A percentile compares a stretch with the other conserved stretches of the same genome.
These are phyloP conservation scores for Tipula unca DNA, from an alignment of 2,888 invertebrate genomes.

Conservation along the genomic window DNA sequence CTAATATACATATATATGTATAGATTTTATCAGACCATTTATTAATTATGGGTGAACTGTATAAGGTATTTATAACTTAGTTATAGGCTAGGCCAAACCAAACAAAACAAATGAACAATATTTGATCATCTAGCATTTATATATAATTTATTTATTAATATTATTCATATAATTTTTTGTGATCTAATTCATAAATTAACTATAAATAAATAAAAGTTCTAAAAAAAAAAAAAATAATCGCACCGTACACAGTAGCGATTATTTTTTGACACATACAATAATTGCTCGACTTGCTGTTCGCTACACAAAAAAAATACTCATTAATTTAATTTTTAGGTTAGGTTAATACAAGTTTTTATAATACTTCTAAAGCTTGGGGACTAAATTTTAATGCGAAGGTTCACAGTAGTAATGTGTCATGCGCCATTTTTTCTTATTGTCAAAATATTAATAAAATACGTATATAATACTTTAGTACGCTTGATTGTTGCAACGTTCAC, in stretches of 20 bases:
- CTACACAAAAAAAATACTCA: not conserved
- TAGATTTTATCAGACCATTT: not conserved
- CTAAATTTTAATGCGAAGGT: not conserved
- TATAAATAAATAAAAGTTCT: not conserved
- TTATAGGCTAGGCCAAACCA: not conserved
- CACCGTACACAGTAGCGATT: not conserved
- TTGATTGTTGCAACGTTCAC: not conserved
- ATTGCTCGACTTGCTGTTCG: not conserved
- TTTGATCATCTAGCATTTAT: not conserved
- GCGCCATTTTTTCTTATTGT: not conserved
- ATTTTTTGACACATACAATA: not conserved
- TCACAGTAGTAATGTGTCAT: not conserved
- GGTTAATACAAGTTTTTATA: not conserved
- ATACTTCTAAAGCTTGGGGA: not conserved
- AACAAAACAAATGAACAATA: not conserved
- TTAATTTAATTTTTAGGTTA: not conserved
- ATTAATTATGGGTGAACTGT: not conserved
- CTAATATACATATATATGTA: not conserved
- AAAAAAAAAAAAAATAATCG: not conserved
- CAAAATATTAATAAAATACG: not conserved
- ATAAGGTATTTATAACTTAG: not conserved
- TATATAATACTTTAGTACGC: not conserved
- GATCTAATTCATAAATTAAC: not conserved
- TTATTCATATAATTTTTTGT: not conserved
- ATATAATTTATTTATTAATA: not conserved